These are phyloP conservation scores for Cinclus mexicanus DNA, from an alignment of 2,113 vertebrate species.

Conservation along the genomic window DNA sequence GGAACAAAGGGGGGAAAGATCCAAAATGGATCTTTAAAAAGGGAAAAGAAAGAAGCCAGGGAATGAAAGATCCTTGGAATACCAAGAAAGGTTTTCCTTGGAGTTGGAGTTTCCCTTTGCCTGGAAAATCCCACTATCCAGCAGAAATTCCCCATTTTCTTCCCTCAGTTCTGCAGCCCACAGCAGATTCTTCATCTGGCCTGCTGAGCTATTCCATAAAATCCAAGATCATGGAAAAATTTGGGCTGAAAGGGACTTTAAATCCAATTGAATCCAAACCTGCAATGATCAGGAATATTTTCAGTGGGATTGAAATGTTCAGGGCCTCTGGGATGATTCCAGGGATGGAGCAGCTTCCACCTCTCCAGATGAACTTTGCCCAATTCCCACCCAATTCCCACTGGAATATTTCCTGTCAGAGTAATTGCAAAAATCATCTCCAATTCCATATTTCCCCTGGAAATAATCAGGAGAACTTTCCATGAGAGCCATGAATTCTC, in stretches of 20 bases:
- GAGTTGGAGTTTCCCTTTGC: not conserved
- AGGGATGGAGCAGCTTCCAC: not conserved
- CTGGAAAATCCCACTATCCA: not conserved
- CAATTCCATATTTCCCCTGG: accelerated
- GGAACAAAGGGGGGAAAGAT: accelerated
- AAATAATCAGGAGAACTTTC: accelerated
- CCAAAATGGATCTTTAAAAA: not conserved
- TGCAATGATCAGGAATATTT: not conserved
- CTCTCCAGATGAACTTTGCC: too few species aligned
- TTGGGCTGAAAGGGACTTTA: not conserved
- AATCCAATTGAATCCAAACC: not conserved
- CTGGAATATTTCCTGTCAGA: not conserved
- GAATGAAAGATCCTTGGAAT: not conserved
- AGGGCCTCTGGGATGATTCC: not conserved
- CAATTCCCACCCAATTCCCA: not conserved
- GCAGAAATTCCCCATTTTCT: not conserved
- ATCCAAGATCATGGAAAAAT: not conserved
- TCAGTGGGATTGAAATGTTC: accelerated
- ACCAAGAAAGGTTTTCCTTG: not conserved
- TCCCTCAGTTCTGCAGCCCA: accelerated
- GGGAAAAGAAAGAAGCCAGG: not conserved
- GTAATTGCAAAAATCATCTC: too few species aligned
- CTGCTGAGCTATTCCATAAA: accelerated
- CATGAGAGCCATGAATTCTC: accelerated
- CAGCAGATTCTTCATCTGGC: accelerated